Conservation (phyloP, 2,888 invertebrate genomes). For the Rhopalosiphum nymphaeae region DNA sequence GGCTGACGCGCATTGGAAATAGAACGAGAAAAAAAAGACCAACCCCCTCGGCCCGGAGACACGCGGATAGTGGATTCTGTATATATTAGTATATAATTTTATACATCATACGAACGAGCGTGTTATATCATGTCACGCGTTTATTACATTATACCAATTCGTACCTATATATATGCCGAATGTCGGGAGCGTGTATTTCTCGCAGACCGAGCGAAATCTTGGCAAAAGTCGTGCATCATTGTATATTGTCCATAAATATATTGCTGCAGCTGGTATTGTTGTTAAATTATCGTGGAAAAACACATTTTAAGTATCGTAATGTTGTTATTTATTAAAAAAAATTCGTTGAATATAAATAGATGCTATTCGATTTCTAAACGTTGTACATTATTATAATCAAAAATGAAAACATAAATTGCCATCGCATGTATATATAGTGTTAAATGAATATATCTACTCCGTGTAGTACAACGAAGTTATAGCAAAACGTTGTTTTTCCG, state of each 20-base stretch:
- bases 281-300: neutral
- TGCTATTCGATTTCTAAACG: neutral
- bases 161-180: no score
- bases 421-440: neutral
- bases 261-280: neutral
- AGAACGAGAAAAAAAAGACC: slow-evolving; percentile 14
- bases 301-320: neutral
- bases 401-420: neutral
- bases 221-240: neutral
- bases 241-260: neutral
- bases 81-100: neutral
- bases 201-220: neutral
- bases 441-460: neutral
- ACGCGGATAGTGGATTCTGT: neutral
- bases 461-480: neutral
- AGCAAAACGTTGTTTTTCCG: neutral
- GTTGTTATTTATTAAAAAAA: neutral
- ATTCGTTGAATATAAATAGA: neutral
- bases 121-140: neutral
- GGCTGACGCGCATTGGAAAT: slow-evolving; percentile 17
- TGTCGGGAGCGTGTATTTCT: no score
- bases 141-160: neutral
- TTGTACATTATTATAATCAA: neutral
- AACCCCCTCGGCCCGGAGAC: neutral
- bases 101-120: neutral